These are phyloP conservation scores for Tarsius wallacei DNA, from an alignment of 2,797 vertebrate genomes.

Conservation along the genomic window DNA sequence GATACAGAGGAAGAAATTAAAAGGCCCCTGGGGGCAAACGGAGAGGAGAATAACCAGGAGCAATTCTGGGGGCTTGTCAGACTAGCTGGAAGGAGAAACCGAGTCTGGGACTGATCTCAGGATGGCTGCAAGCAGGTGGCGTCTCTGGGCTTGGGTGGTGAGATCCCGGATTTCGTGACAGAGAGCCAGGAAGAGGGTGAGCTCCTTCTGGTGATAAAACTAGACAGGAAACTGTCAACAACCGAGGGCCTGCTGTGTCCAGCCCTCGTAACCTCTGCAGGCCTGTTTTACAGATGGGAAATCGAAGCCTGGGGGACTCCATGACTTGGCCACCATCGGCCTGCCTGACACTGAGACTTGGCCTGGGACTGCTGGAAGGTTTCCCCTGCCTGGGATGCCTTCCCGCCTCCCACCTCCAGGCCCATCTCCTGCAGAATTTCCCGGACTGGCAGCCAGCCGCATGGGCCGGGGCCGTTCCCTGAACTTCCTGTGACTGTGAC, in stretches of 20 bases:
- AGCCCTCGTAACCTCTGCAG: too few species aligned
- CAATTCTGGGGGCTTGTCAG: not conserved
- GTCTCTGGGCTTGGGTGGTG: not conserved
- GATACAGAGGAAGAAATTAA: constrained; percentile 68
- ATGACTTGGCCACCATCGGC: not conserved
- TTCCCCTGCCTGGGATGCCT: too few species aligned
- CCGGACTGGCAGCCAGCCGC: not conserved
- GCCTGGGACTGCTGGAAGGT: not conserved
- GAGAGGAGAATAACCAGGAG: not conserved
- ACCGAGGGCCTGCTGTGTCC: not conserved
- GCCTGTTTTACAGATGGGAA: not conserved
- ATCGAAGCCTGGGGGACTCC: not conserved
- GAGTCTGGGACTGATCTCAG: not conserved
- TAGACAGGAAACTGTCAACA: not conserved
- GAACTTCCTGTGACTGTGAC: not conserved
- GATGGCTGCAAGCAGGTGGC: not conserved
- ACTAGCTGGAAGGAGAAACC: not conserved
- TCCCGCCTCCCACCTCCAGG: not conserved
- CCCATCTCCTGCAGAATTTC: not conserved
- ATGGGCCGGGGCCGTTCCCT: too few species aligned
- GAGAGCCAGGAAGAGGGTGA: not conserved
- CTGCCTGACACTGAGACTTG: not conserved
- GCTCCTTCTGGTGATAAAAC: not conserved
- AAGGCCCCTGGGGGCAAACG: constrained; percentile 21
- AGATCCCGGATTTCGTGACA: not conserved